Evolutionary conservation across 2,888 invertebrate species (phyloP).

Genomic region (Ornithoptera alexandrae): DNA sequence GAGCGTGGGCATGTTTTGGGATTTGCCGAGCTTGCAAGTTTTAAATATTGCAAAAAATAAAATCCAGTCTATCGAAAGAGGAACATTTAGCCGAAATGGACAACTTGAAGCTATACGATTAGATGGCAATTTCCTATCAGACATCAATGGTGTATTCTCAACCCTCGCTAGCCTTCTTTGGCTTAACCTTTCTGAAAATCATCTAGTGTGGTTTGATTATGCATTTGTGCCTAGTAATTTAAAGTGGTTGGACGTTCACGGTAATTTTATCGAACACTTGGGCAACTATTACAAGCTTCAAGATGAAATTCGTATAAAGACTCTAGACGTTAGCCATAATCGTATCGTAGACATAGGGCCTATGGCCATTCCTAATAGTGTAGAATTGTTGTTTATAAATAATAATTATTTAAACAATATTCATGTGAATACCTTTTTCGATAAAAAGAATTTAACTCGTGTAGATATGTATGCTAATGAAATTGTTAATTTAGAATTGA

Average conservation of each 20-base stretch:
- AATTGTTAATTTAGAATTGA: slow-evolving; percentile 89
- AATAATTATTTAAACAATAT: slow-evolving; percentile 91
- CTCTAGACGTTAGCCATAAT: slow-evolving; percentile 94
- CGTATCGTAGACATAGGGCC: slow-evolving; percentile 89
- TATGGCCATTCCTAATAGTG: slow-evolving; percentile 92
- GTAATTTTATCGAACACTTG: slow-evolving; percentile 92
- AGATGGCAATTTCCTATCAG: slow-evolving; percentile 92
- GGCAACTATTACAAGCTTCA: slow-evolving; percentile 94
- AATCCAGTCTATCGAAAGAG: slow-evolving; percentile 90
- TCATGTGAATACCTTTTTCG: slow-evolving; percentile 91
- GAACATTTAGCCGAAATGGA: slow-evolving; percentile 89
- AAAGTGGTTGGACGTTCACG: slow-evolving; percentile 94
- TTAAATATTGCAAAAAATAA: slow-evolving; percentile 94
- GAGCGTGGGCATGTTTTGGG: slow-evolving; percentile 92
- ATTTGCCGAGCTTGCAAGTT: slow-evolving; percentile 90
- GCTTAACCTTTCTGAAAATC: slow-evolving; percentile 94
- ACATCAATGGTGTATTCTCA: slow-evolving; percentile 94
- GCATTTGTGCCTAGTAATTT: slow-evolving; percentile 94
- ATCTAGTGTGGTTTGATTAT: slow-evolving; percentile 95
- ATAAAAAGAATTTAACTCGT: slow-evolving; percentile 90
- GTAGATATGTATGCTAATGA: slow-evolving; percentile 95
- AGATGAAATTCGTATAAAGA: slow-evolving; percentile 89
- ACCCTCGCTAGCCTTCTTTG: slow-evolving; percentile 91
- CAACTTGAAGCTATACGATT: slow-evolving; percentile 92
- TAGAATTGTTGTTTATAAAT: slow-evolving; percentile 92